phyloP scores from a whole-genome alignment of 2,113 vertebrate genomes.

The Ornithorhynchus anatinus region DNA sequence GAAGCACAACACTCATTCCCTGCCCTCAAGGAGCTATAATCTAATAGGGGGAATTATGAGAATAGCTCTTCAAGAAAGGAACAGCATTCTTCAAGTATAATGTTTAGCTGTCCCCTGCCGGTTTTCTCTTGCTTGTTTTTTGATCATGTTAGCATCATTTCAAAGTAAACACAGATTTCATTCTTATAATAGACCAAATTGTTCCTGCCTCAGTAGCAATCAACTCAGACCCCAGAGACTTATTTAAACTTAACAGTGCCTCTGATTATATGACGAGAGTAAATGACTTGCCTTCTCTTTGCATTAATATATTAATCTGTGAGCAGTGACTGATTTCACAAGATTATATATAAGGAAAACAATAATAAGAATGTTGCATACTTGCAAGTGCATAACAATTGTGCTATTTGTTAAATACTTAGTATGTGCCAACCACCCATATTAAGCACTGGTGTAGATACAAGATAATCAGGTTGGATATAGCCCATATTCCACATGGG shows the following conservation, averaged over 20 bases:
- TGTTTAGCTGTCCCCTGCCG: no score
- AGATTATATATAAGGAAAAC: conserved; percentile 11
- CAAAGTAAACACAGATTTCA: background rate
- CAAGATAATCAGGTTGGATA: no score
- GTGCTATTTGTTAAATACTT: no score
- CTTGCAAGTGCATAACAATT: no score
- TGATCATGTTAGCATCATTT: no score
- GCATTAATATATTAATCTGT: conserved; percentile 35
- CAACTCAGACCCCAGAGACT: background rate
- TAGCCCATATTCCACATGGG: no score
- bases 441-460: no score
- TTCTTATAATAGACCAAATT: background rate
- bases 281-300: conserved; percentile 22
- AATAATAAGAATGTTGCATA: conserved; percentile 15
- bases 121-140: no score
- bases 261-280: conserved; percentile 11
- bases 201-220: background rate
- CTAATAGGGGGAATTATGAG: no score
- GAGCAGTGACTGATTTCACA: conserved; percentile 9
- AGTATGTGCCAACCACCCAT: no score
- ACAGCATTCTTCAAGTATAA: background rate
- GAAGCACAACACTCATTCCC: no score
- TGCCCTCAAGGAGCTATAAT: no score
- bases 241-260: conserved; percentile 37
- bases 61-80: background rate